Base-by-base conservation (phyloP, 2,113 vertebrate genomes). In the Tachycineta bicolor region DNA sequence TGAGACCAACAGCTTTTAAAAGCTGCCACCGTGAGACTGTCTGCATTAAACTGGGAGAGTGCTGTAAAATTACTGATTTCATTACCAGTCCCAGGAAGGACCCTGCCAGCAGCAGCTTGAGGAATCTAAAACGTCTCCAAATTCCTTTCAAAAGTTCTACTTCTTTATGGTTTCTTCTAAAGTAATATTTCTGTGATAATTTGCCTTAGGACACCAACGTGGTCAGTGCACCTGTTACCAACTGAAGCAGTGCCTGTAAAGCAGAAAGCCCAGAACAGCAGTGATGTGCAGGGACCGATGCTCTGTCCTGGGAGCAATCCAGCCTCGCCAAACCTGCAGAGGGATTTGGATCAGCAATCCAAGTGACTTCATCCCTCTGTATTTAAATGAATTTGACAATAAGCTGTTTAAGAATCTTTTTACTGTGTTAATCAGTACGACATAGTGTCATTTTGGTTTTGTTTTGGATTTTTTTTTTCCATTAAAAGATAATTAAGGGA, bases 1-100 rank as follows among this genome's bases (percentile, higher is more conserved):
- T 63, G 89, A 94, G 92, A 93, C 63, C 91, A 94, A 49, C 56
- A 93, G 88, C 82, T 80, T 89, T 63, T 85, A 79, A 90, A 94
- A 87, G 44, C 85, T 95, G 89, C 78, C 39, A 39, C 80, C 55
- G 6, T 25, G 59, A 81, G 87, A 41, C 28, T 14, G 25, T 10
- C 8, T 3, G 65, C 46, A n/a, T 67, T 62, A 69, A 76, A 67
- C 55, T 18, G 41, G 74, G 69, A 49, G 39, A 93, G 50, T 2
- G 31, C 3, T 59, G 37, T 53, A n/a, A 63, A 91, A 70, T 29
- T 25, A 43, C 41, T 46, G 60, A 80, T 87, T 86, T 49, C 59
- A 55, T 77, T 63, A 56, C 71, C 7, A 14, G 8, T 63, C 81
- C 76, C 41, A 44, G 68, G 43, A 83, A 96, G 34, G 0, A 0